Evolutionary conservation across 2,113 vertebrate species (phyloP).

Genomic region (Pteropus alecto): DNA sequence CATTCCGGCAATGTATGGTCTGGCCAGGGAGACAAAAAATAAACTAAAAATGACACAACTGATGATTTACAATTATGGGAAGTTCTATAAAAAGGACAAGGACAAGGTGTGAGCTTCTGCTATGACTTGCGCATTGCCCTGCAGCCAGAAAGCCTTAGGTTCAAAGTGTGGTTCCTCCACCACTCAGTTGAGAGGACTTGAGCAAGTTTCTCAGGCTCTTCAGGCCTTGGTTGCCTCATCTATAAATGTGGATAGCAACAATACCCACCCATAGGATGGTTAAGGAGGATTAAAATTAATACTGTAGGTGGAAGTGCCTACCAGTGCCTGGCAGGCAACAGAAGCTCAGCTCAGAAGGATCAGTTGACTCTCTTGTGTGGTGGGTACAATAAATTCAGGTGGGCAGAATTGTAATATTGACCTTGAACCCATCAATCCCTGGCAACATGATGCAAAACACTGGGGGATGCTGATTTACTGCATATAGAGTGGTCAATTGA

Average conservation of each 20-base stretch:
- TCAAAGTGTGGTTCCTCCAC: not conserved
- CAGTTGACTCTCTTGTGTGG: not conserved
- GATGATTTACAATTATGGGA: not conserved
- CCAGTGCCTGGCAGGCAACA: not conserved
- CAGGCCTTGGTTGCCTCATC: not conserved
- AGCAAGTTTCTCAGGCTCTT: not conserved
- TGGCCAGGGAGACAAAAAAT: not conserved
- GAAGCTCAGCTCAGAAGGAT: not conserved
- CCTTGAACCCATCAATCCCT: not conserved
- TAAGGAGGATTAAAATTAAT: not conserved
- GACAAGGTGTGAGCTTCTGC: not conserved
- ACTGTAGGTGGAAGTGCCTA: not conserved
- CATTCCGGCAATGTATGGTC: not conserved
- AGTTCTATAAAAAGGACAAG: not conserved
- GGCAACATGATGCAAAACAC: not conserved
- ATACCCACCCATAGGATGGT: not conserved
- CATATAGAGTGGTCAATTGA: not conserved
- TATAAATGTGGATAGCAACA: not conserved
- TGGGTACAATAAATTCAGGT: not conserved
- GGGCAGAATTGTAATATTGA: not conserved
- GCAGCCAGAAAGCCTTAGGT: not conserved
- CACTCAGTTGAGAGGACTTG: not conserved
- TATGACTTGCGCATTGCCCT: not conserved
- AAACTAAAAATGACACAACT: not conserved
- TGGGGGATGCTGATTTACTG: not conserved